These are phyloP conservation scores for Propithecus deckenii DNA, from an alignment of 2,797 vertebrate species.

Conservation along the genomic window DNA sequence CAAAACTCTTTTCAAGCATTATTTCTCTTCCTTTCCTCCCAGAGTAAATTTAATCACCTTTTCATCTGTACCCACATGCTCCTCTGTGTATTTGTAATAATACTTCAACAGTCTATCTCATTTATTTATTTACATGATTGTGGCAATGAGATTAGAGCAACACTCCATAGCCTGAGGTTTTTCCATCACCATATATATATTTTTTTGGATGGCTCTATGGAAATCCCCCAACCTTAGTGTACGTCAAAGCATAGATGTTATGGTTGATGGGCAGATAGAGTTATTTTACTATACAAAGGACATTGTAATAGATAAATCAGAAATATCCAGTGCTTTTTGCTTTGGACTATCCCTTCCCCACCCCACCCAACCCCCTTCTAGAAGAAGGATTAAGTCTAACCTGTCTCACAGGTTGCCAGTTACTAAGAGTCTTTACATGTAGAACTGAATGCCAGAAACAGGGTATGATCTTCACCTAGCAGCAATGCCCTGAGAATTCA, in stretches of 20 bases:
- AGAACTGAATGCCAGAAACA: background rate
- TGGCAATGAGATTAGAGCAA: background rate
- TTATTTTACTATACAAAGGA: background rate
- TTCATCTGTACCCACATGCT: background rate
- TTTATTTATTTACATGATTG: conserved; percentile 1
- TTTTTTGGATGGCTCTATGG: background rate
- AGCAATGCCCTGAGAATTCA: background rate
- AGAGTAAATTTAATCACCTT: background rate
- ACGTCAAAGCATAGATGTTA: background rate
- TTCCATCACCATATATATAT: background rate
- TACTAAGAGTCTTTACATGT: background rate
- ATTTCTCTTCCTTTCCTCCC: background rate
- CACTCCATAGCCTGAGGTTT: background rate
- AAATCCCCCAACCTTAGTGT: background rate
- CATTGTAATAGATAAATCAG: background rate
- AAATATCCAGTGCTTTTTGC: background rate
- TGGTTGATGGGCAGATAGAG: background rate
- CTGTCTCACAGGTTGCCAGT: background rate
- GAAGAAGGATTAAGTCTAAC: background rate
- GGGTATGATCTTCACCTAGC: background rate
- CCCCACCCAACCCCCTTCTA: background rate
- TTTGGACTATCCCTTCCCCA: background rate
- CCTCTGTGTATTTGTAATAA: background rate
- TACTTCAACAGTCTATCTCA: background rate
- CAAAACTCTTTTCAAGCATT: background rate